These are phyloP conservation scores for Pardosa pseudoannulata DNA, from an alignment of 2,888 invertebrate genomes.

Conservation along the genomic window DNA sequence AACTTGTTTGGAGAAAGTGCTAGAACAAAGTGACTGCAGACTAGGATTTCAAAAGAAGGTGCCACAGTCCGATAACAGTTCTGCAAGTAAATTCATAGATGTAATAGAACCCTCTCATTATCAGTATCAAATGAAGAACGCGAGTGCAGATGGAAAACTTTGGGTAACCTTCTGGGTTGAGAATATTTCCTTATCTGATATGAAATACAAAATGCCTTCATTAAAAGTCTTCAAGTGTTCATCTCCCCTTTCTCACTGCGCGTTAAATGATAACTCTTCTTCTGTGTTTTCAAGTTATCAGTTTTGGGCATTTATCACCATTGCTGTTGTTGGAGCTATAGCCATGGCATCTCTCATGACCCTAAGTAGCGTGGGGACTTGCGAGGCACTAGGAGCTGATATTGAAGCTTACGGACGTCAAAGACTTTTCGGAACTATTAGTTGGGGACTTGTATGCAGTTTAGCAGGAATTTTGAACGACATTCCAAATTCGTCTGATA, in stretches of 20 bases:
- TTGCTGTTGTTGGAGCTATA: constrained; percentile 87
- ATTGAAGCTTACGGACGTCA: constrained; percentile 89
- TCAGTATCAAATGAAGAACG: no score
- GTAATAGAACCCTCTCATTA: no score
- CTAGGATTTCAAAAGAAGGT: background rate
- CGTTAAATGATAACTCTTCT: background rate
- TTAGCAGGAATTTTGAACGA: constrained; percentile 86
- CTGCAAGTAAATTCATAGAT: no score
- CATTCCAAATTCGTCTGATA: background rate
- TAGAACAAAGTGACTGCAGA: background rate
- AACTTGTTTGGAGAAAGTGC: background rate
- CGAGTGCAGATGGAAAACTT: no score
- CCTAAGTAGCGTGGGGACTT: constrained; percentile 92
- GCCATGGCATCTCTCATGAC: constrained; percentile 91
- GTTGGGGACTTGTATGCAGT: constrained; percentile 88
- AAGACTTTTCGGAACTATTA: constrained; percentile 90
- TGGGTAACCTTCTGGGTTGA: background rate
- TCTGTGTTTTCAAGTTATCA: background rate
- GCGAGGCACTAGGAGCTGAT: constrained; percentile 87
- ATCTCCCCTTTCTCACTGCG: background rate
- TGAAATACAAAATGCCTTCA: background rate
- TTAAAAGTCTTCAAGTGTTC: background rate
- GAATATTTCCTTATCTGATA: background rate
- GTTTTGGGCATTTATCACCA: constrained; percentile 81
- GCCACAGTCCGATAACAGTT: no score